Evolutionary conservation across 2,797 vertebrate genomes (phyloP).

Genomic region (Halcyon badia): DNA sequence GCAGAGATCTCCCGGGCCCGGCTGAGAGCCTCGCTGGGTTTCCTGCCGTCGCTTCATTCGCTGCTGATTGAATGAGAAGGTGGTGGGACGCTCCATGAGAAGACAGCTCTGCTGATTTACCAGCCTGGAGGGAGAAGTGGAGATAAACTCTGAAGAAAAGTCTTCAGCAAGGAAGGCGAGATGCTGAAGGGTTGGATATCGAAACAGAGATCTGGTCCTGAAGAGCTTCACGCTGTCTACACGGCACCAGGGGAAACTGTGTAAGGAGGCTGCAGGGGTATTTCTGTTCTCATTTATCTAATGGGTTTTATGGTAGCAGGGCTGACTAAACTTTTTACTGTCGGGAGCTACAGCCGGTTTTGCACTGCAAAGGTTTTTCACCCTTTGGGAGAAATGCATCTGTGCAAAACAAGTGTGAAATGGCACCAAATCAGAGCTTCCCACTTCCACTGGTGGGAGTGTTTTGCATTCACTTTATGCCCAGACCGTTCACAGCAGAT

Average conservation of each 20-base stretch:
- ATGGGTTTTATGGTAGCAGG: not conserved
- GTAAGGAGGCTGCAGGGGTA: not conserved
- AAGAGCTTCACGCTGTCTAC: not conserved
- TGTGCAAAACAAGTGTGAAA: not conserved
- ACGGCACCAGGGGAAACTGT: not conserved
- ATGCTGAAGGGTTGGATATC: not conserved
- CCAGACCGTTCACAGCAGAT: accelerated
- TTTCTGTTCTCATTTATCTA: not conserved
- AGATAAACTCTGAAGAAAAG: not conserved
- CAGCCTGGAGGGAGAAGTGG: not conserved
- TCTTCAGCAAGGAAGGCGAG: not conserved
- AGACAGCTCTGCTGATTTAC: not conserved
- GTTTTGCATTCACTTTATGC: not conserved
- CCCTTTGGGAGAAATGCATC: not conserved
- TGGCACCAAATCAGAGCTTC: not conserved
- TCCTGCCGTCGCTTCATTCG: not conserved
- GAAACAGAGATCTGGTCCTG: not conserved
- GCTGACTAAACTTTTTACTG: not conserved
- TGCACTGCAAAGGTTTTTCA: not conserved
- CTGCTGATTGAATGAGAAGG: accelerated
- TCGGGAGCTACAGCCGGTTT: not conserved
- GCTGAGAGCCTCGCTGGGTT: accelerated
- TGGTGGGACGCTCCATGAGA: not conserved
- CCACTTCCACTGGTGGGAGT: not conserved
- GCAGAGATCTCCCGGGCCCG: accelerated